These are phyloP conservation scores for Chromoteleia sp. DNA, from an alignment of 2,888 invertebrate species.

Conservation along the genomic window DNA sequence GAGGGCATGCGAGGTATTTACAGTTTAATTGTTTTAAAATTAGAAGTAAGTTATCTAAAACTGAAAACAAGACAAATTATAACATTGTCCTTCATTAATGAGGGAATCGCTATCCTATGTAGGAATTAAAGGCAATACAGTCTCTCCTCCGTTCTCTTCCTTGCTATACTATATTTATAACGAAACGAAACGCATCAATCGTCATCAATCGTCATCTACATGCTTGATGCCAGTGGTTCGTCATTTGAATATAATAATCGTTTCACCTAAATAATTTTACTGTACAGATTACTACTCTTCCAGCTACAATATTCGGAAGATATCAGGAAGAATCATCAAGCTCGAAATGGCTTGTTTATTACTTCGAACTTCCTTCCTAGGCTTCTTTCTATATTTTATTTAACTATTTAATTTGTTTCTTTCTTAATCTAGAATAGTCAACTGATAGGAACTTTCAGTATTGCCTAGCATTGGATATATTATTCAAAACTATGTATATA, in stretches of 20 bases:
- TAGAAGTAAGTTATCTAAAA: slow-evolving; percentile 59
- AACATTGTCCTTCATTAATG: slow-evolving; percentile 45
- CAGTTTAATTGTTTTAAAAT: slow-evolving; percentile 72
- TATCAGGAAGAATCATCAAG: slow-evolving; percentile 72
- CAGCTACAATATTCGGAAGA: slow-evolving; percentile 72
- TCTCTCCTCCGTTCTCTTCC: slow-evolving; percentile 81
- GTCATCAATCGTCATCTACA: slow-evolving; percentile 73
- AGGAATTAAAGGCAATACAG: slow-evolving; percentile 80
- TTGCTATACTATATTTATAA: slow-evolving; percentile 78
- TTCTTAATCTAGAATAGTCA: slow-evolving; percentile 82
- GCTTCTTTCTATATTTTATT: slow-evolving; percentile 66
- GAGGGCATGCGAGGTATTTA: slow-evolving; percentile 78
- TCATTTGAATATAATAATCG: slow-evolving; percentile 77
- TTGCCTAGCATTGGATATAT: slow-evolving; percentile 84
- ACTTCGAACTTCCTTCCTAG: slow-evolving; percentile 47
- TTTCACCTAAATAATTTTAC: slow-evolving; percentile 79
- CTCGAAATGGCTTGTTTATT: slow-evolving; percentile 44
- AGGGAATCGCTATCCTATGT: slow-evolving; percentile 76
- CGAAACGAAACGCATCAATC: slow-evolving; percentile 72
- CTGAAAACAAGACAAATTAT: slow-evolving; percentile 54
- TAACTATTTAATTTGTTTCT: slow-evolving; percentile 71
- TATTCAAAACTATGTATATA: slow-evolving; percentile 78
- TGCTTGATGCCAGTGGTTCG: slow-evolving; percentile 75
- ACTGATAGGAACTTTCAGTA: slow-evolving; percentile 85
- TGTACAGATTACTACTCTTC: slow-evolving; percentile 79